Percentiles rank a stretch among this genome's conserved stretches.
These are phyloP conservation scores for Metalampra italica DNA, from an alignment of 2,888 invertebrate genomes.

Conservation along the genomic window DNA sequence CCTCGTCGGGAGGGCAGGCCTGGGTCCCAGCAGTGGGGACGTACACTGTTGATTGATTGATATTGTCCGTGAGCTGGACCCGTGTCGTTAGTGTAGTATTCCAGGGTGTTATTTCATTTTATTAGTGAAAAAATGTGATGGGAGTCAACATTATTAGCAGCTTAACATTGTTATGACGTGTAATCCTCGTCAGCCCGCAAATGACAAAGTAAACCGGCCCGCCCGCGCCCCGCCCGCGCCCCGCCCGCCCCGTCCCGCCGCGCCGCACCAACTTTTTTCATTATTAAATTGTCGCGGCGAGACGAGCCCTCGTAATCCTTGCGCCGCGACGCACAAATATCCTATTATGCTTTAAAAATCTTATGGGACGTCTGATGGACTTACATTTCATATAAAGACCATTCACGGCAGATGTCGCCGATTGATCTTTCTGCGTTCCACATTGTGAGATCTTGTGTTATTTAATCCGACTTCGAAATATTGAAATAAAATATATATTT, in stretches of 20 bases:
- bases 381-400: too few relatives aligned
- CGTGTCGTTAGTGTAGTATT: too few relatives aligned
- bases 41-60: too few relatives aligned
- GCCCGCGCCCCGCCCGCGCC: background rate
- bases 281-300: constrained; percentile 27
- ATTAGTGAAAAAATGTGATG: background rate
- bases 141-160: background rate
- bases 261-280: constrained; percentile 25
- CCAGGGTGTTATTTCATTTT: background rate
- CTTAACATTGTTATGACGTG: background rate
- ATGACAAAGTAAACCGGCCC: background rate
- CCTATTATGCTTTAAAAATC: background rate
- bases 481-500: too few relatives aligned
- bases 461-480: too few relatives aligned
- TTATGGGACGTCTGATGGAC: too few relatives aligned
- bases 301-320: constrained; percentile 21
- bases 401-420: too few relatives aligned
- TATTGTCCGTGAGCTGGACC: too few relatives aligned
- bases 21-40: too few relatives aligned
- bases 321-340: constrained; percentile 12
- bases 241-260: background rate
- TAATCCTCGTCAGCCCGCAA: background rate
- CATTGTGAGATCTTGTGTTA: too few relatives aligned
- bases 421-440: too few relatives aligned
- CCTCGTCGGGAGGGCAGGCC: too few relatives aligned